Evolutionary conservation across 1,140 invertebrate species (phyloP).

Genomic region (Drosophila tropicalis): DNA sequence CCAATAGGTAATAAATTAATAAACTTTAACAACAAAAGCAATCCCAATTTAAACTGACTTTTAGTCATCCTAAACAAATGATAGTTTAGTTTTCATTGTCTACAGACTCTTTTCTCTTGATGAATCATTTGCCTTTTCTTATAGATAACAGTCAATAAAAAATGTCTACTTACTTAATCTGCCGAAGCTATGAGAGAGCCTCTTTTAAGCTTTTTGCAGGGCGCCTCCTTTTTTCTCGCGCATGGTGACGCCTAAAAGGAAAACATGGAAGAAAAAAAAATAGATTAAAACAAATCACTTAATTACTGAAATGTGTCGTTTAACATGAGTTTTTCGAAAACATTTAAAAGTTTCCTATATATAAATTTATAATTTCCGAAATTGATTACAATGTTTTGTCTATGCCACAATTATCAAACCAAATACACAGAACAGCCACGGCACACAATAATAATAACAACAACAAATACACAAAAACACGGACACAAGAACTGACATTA

Average conservation of each 20-base stretch:
- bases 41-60: too few relatives aligned
- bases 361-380: neutral
- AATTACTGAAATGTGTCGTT: constrained; percentile 42
- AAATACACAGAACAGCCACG: constrained; percentile 42
- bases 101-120: too few relatives aligned
- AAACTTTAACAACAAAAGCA: too few relatives aligned
- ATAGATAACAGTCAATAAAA: too few relatives aligned
- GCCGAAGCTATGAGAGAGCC: constrained; percentile 95
- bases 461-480: constrained; percentile 26
- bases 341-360: neutral
- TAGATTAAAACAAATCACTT: constrained; percentile 39
- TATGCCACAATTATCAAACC: constrained; percentile 48
- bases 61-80: too few relatives aligned
- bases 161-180: constrained; percentile 91
- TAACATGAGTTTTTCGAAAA: constrained; percentile 19
- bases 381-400: constrained; percentile 52
- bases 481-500: constrained; percentile 54
- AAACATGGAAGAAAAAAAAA: constrained; percentile 1
- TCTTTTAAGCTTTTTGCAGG: constrained; percentile 95
- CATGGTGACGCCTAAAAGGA: constrained; percentile 91
- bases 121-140: too few relatives aligned
- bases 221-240: constrained; percentile 95
- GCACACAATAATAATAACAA: too few relatives aligned
- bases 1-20: too few relatives aligned
- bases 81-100: too few relatives aligned